Conservation (phyloP, 1,140 invertebrate genomes). For the Notospermus geniculatus region DNA sequence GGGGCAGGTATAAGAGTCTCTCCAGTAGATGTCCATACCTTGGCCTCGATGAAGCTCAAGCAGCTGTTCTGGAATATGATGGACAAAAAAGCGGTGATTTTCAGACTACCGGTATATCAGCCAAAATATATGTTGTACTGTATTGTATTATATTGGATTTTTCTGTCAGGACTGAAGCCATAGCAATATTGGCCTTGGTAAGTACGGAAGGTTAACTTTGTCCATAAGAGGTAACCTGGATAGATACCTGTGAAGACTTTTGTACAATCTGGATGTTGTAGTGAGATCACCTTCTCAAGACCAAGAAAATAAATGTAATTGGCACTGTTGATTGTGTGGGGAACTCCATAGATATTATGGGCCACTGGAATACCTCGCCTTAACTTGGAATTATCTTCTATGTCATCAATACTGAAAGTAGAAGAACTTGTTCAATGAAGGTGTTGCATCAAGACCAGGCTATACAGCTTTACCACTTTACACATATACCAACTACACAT, state of each 20-base stretch:
- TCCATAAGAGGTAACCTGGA: neutral
- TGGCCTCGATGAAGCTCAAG: constrained; percentile 92
- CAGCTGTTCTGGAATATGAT: constrained; percentile 83
- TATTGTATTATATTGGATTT: too few relatives aligned
- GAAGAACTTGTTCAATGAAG: constrained; percentile 23
- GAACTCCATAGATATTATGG: constrained; percentile 91
- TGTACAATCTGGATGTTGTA: constrained; percentile 79
- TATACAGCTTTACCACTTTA: too few relatives aligned
- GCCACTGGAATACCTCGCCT: constrained; percentile 86
- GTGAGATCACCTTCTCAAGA: constrained; percentile 75
- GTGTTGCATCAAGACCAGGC: too few relatives aligned
- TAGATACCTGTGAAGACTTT: constrained; percentile 57
- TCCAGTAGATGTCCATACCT: constrained; percentile 97
- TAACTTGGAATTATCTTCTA: constrained; percentile 92
- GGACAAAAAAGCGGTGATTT: too few relatives aligned
- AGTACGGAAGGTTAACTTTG: too few relatives aligned
- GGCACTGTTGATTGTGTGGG: constrained; percentile 92
- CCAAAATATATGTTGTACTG: too few relatives aligned
- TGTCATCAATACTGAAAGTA: constrained; percentile 86
- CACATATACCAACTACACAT: too few relatives aligned
- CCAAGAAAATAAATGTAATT: constrained; percentile 93
- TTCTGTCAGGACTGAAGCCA: too few relatives aligned
- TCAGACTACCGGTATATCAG: too few relatives aligned
- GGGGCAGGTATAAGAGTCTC: constrained; percentile 91
- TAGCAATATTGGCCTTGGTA: too few relatives aligned